phyloP scores from a whole-genome alignment of 2,797 vertebrate species.

The Brachyrhaphis roseni region DNA sequence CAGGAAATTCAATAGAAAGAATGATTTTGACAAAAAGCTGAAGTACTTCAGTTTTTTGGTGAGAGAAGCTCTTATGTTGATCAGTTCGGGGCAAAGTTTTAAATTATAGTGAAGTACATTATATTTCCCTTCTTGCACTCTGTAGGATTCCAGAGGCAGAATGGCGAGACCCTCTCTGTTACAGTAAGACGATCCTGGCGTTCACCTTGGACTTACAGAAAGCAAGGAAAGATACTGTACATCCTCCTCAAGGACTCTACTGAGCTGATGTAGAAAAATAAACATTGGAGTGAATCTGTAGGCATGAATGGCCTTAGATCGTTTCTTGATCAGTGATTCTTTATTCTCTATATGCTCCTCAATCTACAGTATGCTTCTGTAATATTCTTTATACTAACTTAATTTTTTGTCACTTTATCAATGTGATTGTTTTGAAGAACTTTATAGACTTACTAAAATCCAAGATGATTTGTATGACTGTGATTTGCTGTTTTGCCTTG shows the following conservation, averaged over 20 bases:
- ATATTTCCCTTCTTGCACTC: not conserved
- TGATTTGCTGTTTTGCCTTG: conserved; percentile 43
- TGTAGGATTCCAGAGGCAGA: not conserved
- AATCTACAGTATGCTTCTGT: conserved; percentile 33
- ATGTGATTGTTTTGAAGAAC: conserved; percentile 12
- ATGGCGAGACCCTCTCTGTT: conserved; percentile 3
- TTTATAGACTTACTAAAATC: conserved; percentile 28
- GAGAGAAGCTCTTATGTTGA: conserved; percentile 14
- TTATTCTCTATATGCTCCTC: conserved; percentile 28
- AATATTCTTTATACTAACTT: conserved; percentile 25
- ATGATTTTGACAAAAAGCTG: not conserved
- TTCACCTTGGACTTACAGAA: conserved; percentile 6
- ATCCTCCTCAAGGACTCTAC: conserved; percentile 20
- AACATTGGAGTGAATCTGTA: conserved; percentile 28
- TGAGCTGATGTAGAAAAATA: conserved; percentile 20
- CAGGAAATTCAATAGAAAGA: not conserved
- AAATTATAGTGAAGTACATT: not conserved
- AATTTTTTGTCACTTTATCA: conserved; percentile 25
- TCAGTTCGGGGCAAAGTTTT: not conserved
- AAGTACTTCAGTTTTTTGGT: not conserved
- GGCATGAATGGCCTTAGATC: conserved; percentile 21
- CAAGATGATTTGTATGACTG: conserved; percentile 33
- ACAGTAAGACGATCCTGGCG: not conserved
- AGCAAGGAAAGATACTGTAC: not conserved
- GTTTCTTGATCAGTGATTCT: conserved; percentile 12